Base-by-base conservation (phyloP, 2,113 vertebrate genomes). In the Elaphurus davidianus region DNA sequence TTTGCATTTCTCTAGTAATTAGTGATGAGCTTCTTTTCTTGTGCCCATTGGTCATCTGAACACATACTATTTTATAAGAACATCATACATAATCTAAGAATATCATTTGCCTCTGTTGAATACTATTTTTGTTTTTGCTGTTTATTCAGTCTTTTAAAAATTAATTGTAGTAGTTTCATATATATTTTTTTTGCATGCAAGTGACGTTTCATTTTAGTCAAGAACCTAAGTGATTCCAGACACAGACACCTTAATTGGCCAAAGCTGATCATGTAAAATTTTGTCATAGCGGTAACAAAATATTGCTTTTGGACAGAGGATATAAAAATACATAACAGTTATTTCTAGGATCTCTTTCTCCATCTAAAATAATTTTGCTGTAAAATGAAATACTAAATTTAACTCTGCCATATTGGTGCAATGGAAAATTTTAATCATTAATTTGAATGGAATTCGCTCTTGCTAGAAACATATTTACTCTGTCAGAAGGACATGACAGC, bases 321-420 rank as follows among this genome's bases (percentile, higher is more conserved):
- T 87, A 57, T 85, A 47, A 90, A 94, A 78, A 85, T 16, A 45
- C 30, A 79, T 71, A 82, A 93, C 83, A 89, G 17, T 15, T 71
- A 54, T 81, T 89, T 90, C 81, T 64, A 52, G 21, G 52, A 67
- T 91, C 90, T 89, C 30, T 93, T 98, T 89, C 90, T 84, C 62
- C 17, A 74, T 67, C 59, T 94, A 95, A 93, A 95, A 67, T 94
- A 76, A 97, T 86, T 81, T 87, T 54, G 14, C 25, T 91, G 6
- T 97, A 87, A 96, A 97, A 88, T 95, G 82, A 93, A 97, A 92
- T 54, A 85, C 15, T 86, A 86, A 36, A 43, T 91, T 71, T 83
- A 83, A 83, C 95, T 91, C 86, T 93, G 43, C 50, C 43, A 40
- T 79, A 16, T 64, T 83, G 36, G 52, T 83, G 86, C 36, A 62